phyloP scores from a whole-genome alignment of 2,113 vertebrate genomes.

The Ifrita kowaldi region DNA sequence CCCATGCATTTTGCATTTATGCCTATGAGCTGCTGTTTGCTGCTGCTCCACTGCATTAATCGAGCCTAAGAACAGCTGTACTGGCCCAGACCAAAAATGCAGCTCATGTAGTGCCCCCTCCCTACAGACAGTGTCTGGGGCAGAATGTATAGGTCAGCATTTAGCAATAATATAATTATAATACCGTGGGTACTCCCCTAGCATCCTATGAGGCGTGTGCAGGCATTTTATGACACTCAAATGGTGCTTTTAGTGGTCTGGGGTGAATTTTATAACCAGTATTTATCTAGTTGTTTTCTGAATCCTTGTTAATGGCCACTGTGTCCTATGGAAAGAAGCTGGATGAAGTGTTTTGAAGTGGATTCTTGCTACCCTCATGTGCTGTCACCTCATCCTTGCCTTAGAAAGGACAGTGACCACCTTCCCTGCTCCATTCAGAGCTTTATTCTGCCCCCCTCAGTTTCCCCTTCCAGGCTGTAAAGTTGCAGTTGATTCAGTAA shows the following conservation, averaged over 20 bases:
- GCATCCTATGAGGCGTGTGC: neutral
- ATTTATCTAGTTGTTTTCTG: neutral
- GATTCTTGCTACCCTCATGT: neutral
- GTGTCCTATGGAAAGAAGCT: neutral
- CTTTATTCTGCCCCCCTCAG: neutral
- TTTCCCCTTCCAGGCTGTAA: neutral
- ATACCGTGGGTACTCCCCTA: neutral
- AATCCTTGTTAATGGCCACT: neutral
- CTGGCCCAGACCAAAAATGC: neutral
- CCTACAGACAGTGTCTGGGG: neutral
- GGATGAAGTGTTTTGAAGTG: neutral
- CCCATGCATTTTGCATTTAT: neutral
- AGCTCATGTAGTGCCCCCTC: neutral
- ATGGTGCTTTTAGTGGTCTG: neutral
- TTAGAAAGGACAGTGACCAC: neutral
- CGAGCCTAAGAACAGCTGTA: rapidly evolving
- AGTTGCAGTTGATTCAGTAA: neutral
- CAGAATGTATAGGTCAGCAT: neutral
- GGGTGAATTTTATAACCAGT: neutral
- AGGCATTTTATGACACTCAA: neutral
- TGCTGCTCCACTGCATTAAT: neutral
- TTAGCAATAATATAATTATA: neutral
- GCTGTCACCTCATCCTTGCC: neutral
- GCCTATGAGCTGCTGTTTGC: neutral
- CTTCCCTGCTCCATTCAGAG: neutral